phyloP scores from a whole-genome alignment of 2,797 vertebrate species.

The Mycteria americana region DNA sequence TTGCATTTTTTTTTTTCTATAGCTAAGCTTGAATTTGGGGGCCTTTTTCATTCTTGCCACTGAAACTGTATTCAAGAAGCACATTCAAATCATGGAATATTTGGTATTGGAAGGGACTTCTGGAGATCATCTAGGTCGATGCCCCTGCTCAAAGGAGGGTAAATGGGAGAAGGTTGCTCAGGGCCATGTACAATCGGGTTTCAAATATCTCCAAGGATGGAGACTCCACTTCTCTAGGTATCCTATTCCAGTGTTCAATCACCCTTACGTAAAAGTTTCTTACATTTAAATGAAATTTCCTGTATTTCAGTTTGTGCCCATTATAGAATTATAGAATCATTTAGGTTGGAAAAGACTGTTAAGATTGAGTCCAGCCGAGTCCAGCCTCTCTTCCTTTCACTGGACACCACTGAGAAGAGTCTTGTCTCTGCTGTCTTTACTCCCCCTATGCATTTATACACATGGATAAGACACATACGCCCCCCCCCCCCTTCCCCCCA shows the following conservation, averaged over 20 bases:
- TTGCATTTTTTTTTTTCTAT: background rate
- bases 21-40: background rate
- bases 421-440: background rate
- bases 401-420: background rate
- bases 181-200: background rate
- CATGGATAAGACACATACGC: background rate
- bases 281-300: background rate
- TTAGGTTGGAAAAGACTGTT: background rate
- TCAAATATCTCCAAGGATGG: background rate
- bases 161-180: background rate
- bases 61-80: background rate
- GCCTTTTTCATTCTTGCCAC: background rate
- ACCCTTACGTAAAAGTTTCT: background rate
- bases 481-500: too few relatives aligned
- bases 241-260: background rate
- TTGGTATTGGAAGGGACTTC: background rate
- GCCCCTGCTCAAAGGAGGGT: background rate
- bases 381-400: background rate
- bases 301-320: background rate
- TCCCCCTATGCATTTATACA: background rate
- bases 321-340: background rate
- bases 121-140: background rate
- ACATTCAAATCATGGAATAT: background rate
- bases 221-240: background rate
- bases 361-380: background rate